A percentile compares a stretch with the other conserved stretches of the same genome.
These are phyloP conservation scores for Phytoseiulus persimilis DNA, from an alignment of 2,888 invertebrate species.

Conservation along the genomic window DNA sequence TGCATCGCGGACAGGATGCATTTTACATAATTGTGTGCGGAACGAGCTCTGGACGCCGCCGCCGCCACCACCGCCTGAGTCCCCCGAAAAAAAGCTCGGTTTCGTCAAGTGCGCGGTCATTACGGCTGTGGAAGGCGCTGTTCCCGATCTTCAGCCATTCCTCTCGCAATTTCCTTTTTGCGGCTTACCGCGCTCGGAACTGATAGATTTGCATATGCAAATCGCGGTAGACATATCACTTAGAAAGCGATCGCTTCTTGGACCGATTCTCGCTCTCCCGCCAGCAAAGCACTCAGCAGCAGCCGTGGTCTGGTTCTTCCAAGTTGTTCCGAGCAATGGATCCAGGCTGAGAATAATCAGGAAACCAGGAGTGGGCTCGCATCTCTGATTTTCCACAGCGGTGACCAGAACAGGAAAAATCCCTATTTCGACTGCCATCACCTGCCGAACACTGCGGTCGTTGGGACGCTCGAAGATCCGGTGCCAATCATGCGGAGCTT, in stretches of 20 bases:
- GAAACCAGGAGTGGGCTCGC: too few species aligned
- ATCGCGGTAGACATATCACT: neutral
- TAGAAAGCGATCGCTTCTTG: neutral
- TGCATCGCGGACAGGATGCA: too few species aligned
- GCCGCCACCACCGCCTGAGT: too few species aligned
- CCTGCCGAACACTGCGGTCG: too few species aligned
- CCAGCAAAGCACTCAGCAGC: neutral
- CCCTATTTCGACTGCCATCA: too few species aligned
- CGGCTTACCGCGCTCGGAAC: neutral
- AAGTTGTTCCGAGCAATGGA: neutral
- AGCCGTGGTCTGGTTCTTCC: neutral
- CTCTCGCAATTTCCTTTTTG: neutral
- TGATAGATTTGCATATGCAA: conserved; percentile 5
- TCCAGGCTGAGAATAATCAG: neutral
- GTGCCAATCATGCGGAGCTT: too few species aligned
- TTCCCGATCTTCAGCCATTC: neutral
- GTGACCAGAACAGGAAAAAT: too few species aligned
- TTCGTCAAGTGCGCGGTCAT: neutral
- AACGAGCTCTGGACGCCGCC: too few species aligned
- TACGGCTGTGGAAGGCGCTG: neutral
- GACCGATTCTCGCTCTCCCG: neutral
- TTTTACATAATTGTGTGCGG: too few species aligned
- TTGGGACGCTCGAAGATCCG: too few species aligned
- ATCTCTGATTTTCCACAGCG: too few species aligned
- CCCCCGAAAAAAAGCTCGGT: too few species aligned